Evolutionary conservation across 1,140 invertebrate species (phyloP).

Genomic region (Octopus sinensis): DNA sequence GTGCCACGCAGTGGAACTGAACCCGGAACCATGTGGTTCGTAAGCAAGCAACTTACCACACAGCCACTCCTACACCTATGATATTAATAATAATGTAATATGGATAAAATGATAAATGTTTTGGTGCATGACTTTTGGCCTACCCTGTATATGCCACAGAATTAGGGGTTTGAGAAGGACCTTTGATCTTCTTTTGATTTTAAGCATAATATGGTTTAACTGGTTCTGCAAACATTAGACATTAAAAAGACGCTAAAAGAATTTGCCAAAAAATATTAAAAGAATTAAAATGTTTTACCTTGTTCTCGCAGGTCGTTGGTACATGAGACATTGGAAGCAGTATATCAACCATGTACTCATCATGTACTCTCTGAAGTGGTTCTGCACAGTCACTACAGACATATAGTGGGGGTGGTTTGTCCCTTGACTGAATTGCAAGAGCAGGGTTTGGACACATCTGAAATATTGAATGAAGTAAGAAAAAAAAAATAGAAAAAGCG

Average conservation of each 20-base stretch:
- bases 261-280: too few species aligned
- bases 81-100: too few species aligned
- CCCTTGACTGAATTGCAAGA: conserved; percentile 67
- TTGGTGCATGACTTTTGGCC: too few species aligned
- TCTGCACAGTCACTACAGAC: conserved; percentile 95
- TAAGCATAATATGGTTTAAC: conserved; percentile 18
- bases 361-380: conserved; percentile 70
- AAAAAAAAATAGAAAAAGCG: background rate
- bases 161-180: background rate
- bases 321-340: conserved; percentile 92
- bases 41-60: too few species aligned
- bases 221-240: conserved; percentile 6
- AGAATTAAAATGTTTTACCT: conserved; percentile 64
- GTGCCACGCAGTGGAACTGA: too few species aligned
- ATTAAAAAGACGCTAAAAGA: too few species aligned
- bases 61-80: too few species aligned
- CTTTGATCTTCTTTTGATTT: background rate
- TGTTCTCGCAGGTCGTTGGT: conserved; percentile 93
- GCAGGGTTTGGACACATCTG: conserved; percentile 63
- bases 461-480: conserved; percentile 16
- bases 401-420: conserved; percentile 87
- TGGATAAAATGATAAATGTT: too few species aligned
- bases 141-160: too few species aligned
- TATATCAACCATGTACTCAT: conserved; percentile 83
- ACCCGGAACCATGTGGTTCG: too few species aligned